Conservation (phyloP, 2,113 vertebrate genomes). For the Sinosuthora webbiana region DNA sequence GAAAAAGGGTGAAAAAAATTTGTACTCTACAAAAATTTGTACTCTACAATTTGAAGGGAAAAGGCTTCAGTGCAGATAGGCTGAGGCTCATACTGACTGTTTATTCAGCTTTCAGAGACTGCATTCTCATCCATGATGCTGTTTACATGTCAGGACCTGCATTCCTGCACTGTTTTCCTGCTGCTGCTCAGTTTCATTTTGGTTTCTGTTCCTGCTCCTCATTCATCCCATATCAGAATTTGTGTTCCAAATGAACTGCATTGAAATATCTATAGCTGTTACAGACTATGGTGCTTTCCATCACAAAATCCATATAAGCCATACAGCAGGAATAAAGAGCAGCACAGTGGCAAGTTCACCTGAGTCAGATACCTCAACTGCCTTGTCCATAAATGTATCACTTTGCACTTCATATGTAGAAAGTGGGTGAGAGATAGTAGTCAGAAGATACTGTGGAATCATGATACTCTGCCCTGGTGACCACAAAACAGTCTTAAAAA, state of each 20-base stretch:
- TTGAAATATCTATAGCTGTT: neutral
- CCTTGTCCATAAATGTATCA: neutral
- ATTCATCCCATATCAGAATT: neutral
- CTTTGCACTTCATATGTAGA: neutral
- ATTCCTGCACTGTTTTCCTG: neutral
- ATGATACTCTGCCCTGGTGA: neutral
- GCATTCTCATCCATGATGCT: neutral
- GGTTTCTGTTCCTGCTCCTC: neutral
- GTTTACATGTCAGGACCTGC: neutral
- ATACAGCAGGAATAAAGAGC: neutral
- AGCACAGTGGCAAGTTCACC: neutral
- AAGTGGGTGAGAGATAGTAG: neutral
- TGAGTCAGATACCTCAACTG: neutral
- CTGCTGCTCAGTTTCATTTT: neutral
- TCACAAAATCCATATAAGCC: neutral
- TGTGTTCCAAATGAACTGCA: neutral
- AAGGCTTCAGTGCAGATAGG: neutral
- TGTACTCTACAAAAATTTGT: neutral
- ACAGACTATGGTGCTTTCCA: neutral
- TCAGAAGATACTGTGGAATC: neutral
- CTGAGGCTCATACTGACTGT: neutral
- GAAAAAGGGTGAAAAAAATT: neutral
- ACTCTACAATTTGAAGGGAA: neutral
- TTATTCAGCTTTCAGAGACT: slow-evolving; percentile 3
- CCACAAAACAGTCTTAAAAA: neutral